A percentile compares a stretch with the other conserved stretches of the same genome.
Conservation (phyloP, 2,888 invertebrate genomes). For the Himalopsyche japonica region DNA sequence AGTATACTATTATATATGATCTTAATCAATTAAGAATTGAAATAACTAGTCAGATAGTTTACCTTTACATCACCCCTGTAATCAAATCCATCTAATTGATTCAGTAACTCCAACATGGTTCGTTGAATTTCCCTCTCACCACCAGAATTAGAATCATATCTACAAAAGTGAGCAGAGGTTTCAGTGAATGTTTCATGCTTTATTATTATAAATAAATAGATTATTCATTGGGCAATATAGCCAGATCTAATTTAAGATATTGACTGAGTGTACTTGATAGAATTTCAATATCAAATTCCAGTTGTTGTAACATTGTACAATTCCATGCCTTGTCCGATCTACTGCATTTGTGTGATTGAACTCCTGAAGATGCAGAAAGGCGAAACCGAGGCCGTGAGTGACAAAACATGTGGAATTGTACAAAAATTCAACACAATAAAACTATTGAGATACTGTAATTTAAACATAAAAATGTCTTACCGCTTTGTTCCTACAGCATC, state of each 20-base stretch:
- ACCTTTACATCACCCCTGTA: conserved; percentile 96
- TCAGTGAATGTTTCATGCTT: not conserved
- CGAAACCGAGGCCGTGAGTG: no score
- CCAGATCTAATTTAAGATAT: no score
- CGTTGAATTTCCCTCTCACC: conserved; percentile 99
- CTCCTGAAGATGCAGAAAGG: no score
- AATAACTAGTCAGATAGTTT: conserved; percentile 39
- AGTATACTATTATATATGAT: no score
- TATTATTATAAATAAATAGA: not conserved
- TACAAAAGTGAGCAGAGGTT: conserved; percentile 42
- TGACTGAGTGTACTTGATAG: no score
- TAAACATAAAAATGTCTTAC: conserved; percentile 44
- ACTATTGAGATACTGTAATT: no score
- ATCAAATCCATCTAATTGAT: conserved; percentile 98
- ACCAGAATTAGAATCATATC: conserved; percentile 97
- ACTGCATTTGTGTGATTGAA: not conserved
- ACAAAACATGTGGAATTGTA: no score
- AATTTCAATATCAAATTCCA: no score
- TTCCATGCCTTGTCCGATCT: not conserved
- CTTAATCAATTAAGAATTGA: not conserved
- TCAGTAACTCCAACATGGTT: conserved; percentile 98
- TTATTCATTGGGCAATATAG: not conserved
- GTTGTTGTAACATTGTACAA: no score
- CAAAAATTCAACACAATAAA: no score
- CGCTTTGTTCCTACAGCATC: conserved; percentile 99